A percentile compares a stretch with the other conserved stretches of the same genome.
phyloP scores from a whole-genome alignment of 64 coral and sea anemone genomes.

The Montipora efflorescens region DNA sequence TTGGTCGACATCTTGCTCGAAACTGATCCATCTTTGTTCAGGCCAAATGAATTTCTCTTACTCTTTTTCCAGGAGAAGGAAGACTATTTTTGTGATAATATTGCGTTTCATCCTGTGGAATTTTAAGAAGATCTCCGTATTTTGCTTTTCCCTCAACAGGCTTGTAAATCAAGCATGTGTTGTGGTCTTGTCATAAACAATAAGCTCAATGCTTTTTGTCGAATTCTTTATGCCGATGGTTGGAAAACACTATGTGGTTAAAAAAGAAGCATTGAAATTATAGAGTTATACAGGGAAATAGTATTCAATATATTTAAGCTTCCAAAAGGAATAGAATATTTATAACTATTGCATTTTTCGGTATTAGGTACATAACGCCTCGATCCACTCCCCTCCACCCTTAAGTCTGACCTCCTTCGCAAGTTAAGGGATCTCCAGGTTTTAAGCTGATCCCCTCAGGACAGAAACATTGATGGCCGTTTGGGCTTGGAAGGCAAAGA shows the following conservation, averaged over 20 bases:
- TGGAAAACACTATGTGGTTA: not conserved
- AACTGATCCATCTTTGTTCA: no score
- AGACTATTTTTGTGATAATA: no score
- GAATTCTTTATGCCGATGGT: not conserved
- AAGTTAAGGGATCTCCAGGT: slow-evolving; percentile 9
- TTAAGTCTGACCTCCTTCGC: slow-evolving; percentile 45
- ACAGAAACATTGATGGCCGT: slow-evolving; percentile 39
- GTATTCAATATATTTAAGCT: not conserved
- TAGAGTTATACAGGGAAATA: not conserved
- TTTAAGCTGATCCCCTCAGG: slow-evolving; percentile 25
- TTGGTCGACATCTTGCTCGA: no score
- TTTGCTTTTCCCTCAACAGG: no score
- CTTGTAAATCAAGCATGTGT: no score
- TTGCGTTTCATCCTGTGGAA: no score
- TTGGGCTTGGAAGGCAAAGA: slow-evolving; percentile 49
- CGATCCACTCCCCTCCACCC: not conserved
- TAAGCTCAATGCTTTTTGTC: no score
- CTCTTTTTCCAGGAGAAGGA: no score
- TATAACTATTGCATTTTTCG: not conserved
- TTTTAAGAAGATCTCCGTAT: no score
- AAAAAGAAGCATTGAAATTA: not conserved
- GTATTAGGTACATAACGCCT: not conserved
- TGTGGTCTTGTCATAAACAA: no score
- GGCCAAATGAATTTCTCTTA: no score
- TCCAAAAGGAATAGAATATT: not conserved